Evolutionary conservation across 2,888 invertebrate species (phyloP).

Genomic region (Cecidostiba fungosa): DNA sequence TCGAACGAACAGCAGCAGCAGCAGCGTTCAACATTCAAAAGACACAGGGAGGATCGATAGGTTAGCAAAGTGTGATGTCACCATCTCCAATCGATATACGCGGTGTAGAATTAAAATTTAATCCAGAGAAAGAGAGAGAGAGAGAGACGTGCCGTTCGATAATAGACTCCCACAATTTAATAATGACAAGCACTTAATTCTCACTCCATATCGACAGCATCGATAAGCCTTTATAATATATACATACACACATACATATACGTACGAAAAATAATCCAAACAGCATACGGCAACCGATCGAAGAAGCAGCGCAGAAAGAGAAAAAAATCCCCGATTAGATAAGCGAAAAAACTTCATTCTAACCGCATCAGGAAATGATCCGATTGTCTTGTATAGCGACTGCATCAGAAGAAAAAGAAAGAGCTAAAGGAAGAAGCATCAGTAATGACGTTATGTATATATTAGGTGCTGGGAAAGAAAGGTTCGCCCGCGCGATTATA

Average conservation of each 20-base stretch:
- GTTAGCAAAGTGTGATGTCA: neutral
- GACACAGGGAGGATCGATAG: neutral
- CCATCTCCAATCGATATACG: neutral
- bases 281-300: too few relatives aligned
- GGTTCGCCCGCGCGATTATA: neutral
- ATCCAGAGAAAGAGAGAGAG: neutral
- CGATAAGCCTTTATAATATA: too few relatives aligned
- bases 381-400: neutral
- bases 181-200: too few relatives aligned
- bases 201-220: too few relatives aligned
- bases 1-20: neutral
- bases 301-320: neutral
- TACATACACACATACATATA: too few relatives aligned
- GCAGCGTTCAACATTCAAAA: neutral
- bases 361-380: conserved; percentile 1
- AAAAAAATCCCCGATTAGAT: neutral
- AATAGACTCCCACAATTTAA: neutral
- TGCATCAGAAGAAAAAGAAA: neutral
- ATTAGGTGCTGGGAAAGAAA: neutral
- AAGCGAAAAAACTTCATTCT: neutral
- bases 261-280: too few relatives aligned
- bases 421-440: neutral
- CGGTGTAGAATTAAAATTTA: neutral
- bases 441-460: neutral
- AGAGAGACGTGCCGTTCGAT: neutral